Conservation (phyloP, 2,888 invertebrate genomes). For the Euzetes globulus region DNA sequence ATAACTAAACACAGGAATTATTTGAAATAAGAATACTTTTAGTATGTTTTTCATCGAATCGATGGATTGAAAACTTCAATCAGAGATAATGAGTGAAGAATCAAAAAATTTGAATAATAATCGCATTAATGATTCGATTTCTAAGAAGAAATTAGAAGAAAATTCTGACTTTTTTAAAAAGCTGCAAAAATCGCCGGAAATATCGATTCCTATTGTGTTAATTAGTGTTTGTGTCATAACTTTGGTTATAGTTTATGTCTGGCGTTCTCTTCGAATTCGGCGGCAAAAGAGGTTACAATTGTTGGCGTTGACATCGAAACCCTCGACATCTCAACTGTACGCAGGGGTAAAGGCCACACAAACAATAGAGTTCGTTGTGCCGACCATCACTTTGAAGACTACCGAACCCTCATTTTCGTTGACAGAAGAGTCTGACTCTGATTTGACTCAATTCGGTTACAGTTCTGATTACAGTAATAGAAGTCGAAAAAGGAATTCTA, state of each 20-base stretch:
- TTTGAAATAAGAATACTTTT: too few relatives aligned
- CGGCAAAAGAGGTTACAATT: conserved; percentile 3
- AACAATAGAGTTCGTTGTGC: conserved; percentile 41
- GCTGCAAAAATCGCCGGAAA: background rate
- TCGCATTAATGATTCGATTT: too few relatives aligned
- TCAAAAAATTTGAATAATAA: too few relatives aligned
- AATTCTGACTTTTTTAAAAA: too few relatives aligned
- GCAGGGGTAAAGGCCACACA: conserved; percentile 38
- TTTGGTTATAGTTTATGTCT: background rate
- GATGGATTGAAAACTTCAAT: too few relatives aligned
- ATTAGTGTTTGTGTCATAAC: background rate
- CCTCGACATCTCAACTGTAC: conserved; percentile 33
- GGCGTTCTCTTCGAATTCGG: background rate
- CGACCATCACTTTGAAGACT: conserved; percentile 36
- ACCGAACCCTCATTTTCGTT: conserved; percentile 3
- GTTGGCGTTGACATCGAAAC: conserved; percentile 8
- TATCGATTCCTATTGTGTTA: background rate
- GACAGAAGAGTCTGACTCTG: conserved; percentile 40
- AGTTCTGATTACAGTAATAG: background rate
- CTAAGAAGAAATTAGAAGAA: too few relatives aligned
- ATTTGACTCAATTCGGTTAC: conserved; percentile 30
- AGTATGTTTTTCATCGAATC: too few relatives aligned
- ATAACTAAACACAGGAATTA: too few relatives aligned
- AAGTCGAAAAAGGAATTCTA: conserved; percentile 18
- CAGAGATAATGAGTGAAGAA: too few relatives aligned